phyloP scores from a whole-genome alignment of 2,888 invertebrate genomes.

The Aphidius colemani region DNA sequence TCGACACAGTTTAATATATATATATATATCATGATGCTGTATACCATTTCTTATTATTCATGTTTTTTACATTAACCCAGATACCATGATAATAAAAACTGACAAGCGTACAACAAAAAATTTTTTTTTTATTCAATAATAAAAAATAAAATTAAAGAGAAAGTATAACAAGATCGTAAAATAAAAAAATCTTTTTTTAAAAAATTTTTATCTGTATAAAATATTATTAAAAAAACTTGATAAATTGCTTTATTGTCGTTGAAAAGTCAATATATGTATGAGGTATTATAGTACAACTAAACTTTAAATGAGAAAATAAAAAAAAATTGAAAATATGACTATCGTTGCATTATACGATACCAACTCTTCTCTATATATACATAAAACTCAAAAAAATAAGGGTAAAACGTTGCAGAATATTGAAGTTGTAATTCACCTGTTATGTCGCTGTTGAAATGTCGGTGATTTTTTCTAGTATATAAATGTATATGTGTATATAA shows the following conservation, averaged over 20 bases:
- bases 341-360: background rate
- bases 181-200: background rate
- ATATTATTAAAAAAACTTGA: conserved; percentile 4
- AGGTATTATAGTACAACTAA: background rate
- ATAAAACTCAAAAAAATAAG: conserved; percentile 9
- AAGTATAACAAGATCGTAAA: background rate
- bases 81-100: conserved; percentile 5
- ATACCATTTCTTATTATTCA: background rate
- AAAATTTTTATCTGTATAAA: conserved; percentile 9
- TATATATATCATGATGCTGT: background rate
- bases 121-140: background rate
- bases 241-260: conserved; percentile 6
- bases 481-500: background rate
- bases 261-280: background rate
- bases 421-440: conserved; percentile 38
- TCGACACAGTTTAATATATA: too few relatives aligned
- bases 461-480: background rate
- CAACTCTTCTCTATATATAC: conserved; percentile 1
- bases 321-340: background rate
- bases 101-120: conserved; percentile 1
- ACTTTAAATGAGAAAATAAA: background rate
- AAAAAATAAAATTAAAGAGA: background rate
- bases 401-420: conserved; percentile 26
- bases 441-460: conserved; percentile 31
- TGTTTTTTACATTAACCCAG: background rate